phyloP scores from a whole-genome alignment of 1,140 invertebrate species.

The Sitobion miscanthi region DNA sequence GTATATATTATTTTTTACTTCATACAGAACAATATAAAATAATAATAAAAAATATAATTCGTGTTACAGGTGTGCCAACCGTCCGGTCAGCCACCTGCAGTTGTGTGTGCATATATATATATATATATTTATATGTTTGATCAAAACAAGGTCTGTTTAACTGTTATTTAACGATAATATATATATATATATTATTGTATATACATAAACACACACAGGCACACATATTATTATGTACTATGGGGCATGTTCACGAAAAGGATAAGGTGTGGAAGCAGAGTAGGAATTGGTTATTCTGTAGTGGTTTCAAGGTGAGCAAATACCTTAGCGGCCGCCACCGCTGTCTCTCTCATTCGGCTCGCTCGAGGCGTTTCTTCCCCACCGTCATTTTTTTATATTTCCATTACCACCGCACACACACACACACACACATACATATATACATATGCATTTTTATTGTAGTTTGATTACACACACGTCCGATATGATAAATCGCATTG shows the following conservation, averaged over 20 bases:
- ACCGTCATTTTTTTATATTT: conserved; percentile 39
- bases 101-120: not conserved
- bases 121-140: conserved; percentile 17
- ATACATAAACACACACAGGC: not conserved
- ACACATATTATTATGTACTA: not conserved
- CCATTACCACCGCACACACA: not conserved
- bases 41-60: conserved; percentile 51
- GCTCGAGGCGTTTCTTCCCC: conserved; percentile 44
- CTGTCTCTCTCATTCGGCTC: conserved; percentile 12
- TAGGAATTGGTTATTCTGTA: conserved; percentile 47
- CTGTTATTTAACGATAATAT: conserved; percentile 55
- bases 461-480: conserved; percentile 51
- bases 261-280: conserved; percentile 45
- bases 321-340: conserved; percentile 34
- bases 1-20: not conserved
- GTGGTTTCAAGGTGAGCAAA: conserved; percentile 55
- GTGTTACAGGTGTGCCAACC: conserved; percentile 53
- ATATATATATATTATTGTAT: not conserved
- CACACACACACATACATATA: not conserved
- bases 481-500: conserved; percentile 43
- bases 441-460: conserved; percentile 6
- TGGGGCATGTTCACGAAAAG: conserved; percentile 13
- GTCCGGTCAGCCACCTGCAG: conserved; percentile 46
- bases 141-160: conserved; percentile 51
- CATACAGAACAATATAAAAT: conserved; percentile 51